Base-by-base conservation (phyloP, 2,888 invertebrate species). In the Rotaria sp. region DNA sequence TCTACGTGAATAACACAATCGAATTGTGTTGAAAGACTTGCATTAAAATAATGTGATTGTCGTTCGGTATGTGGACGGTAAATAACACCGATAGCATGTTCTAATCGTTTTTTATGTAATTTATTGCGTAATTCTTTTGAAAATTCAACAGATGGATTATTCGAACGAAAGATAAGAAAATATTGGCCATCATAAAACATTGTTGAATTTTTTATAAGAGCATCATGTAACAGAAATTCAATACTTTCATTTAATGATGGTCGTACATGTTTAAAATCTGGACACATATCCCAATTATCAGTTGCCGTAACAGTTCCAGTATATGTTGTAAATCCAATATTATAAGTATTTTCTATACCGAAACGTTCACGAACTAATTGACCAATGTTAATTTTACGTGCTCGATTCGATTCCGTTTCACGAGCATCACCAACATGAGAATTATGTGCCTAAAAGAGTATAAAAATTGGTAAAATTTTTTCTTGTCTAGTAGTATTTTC, bases 1-100 rank as follows among this genome's bases (percentile, higher is more conserved):
- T 80, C 45, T 13, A 80, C 45, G 45, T 45, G 80, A 80, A 80
- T 80, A 80, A 80, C 35, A 35, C 80, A 45, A 45, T 80, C 80
- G 21, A 80, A 80, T 80, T 80, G 45, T 24, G 24, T 41, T 24
- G 80, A 80, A 26, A 80, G 26, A 45, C 10, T 41, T 80, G 80
- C 80, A 80, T 41, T 5, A 26, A 80, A 26, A 45, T 45, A 80
- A 45, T 80, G 75, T 26, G 80, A 80, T 80, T 41, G 41, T 45
- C 45, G 26, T 80, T 80, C 80, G 0, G 80, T 80, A n/a, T 35
- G 38, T 80, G 45, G 80, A 10, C 41, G 24, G 13, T 80, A 80
- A 24, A 75, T 75, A 24, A 75, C 75, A 41, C 75, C 75, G 2
- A 75, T 75, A 10, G 41, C 38, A 26, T 41, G 75, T 75, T 75